Conservation (phyloP, 2,797 vertebrate genomes). For the Astyanax mexicanus region DNA sequence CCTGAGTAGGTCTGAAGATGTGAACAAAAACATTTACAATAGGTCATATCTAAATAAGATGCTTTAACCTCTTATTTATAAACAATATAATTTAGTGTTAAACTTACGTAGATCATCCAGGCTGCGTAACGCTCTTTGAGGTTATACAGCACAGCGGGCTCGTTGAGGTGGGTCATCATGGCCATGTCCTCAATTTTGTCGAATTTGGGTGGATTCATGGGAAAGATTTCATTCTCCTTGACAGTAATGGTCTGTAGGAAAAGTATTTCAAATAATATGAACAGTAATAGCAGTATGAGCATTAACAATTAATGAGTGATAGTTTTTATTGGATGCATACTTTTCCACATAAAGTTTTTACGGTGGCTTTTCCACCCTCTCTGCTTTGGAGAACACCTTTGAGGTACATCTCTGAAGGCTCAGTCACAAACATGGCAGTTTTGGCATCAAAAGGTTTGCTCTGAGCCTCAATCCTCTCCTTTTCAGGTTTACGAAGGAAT, state of each 20-base stretch:
- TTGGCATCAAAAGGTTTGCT: constrained; percentile 92
- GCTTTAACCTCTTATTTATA: neutral
- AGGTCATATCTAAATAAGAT: no score
- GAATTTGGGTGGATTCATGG: constrained; percentile 90
- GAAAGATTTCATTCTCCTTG: constrained; percentile 66
- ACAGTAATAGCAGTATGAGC: constrained; percentile 64
- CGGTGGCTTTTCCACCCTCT: constrained; percentile 86
- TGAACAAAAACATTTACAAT: no score
- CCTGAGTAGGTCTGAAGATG: constrained; percentile 57
- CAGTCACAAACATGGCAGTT: constrained; percentile 80
- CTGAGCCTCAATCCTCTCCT: constrained; percentile 87
- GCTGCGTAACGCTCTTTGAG: constrained; percentile 93
- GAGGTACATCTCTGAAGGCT: constrained; percentile 84
- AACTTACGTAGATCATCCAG: constrained; percentile 89
- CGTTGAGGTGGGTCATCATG: constrained; percentile 92
- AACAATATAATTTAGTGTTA: neutral
- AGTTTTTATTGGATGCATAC: constrained; percentile 72
- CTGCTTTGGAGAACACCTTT: constrained; percentile 83
- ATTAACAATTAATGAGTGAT: constrained; percentile 68
- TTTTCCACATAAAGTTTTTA: constrained; percentile 82
- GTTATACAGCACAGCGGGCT: constrained; percentile 87
- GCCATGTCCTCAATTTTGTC: constrained; percentile 96
- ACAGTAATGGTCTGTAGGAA: constrained; percentile 58
- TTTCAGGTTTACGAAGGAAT: constrained; percentile 89
- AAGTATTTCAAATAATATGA: neutral